Conservation (phyloP, 2,888 invertebrate species). For the Aspidiotus rigidus region DNA sequence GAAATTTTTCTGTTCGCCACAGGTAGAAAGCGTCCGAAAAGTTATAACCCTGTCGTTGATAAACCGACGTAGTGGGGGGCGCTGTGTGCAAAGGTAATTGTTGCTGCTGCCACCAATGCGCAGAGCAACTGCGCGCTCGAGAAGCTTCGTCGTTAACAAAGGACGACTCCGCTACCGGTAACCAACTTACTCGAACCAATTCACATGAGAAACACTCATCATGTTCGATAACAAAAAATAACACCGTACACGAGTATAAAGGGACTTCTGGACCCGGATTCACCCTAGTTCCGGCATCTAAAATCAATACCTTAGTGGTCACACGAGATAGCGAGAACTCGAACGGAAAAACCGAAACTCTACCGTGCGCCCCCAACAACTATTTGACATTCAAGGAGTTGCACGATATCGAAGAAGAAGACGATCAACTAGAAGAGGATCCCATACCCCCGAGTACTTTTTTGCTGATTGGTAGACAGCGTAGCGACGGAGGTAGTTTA, state of each 20-base stretch:
- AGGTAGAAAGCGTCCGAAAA: conserved; percentile 2
- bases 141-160: conserved; percentile 13
- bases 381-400: conserved; percentile 35
- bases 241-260: not conserved
- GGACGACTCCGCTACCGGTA: conserved; percentile 10
- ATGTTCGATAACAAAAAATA: too few relatives aligned
- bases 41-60: conserved; percentile 12
- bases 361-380: conserved; percentile 45
- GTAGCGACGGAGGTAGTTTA: conserved; percentile 26
- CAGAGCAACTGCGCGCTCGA: conserved; percentile 26
- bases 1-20: not conserved
- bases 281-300: conserved; percentile 59
- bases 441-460: conserved; percentile 36
- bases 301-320: conserved; percentile 42
- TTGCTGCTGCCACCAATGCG: conserved; percentile 34
- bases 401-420: conserved; percentile 39
- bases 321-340: too few relatives aligned
- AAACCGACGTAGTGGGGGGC: conserved; percentile 31
- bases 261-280: conserved; percentile 34
- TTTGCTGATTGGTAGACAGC: conserved; percentile 31
- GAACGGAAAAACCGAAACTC: conserved; percentile 45
- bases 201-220: too few relatives aligned
- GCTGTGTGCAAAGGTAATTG: conserved; percentile 34
- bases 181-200: not conserved
- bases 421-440: conserved; percentile 35